These are phyloP conservation scores for Scomberomorus guttatus DNA, from an alignment of 2,797 vertebrate genomes.

Conservation along the genomic window DNA sequence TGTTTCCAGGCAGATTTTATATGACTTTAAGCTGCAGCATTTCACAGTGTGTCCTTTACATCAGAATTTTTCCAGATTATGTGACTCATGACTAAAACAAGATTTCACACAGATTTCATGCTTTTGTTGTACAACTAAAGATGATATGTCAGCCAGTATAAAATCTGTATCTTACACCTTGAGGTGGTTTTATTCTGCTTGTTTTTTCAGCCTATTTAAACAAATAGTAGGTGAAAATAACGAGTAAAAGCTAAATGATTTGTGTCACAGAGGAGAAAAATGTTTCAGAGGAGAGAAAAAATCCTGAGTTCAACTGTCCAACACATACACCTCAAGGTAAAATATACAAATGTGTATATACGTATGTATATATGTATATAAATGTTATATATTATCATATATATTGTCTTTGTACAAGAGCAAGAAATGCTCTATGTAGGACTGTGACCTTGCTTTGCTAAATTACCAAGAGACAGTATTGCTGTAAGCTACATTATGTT, in stretches of 20 bases:
- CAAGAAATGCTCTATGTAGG: not conserved
- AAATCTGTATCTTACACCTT: slow-evolving; percentile 16
- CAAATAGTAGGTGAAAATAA: slow-evolving; percentile 4
- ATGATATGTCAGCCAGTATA: not conserved
- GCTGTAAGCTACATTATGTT: slow-evolving; percentile 13
- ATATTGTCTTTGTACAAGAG: slow-evolving; percentile 14
- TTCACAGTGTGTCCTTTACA: not conserved
- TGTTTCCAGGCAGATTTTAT: slow-evolving; percentile 19
- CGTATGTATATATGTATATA: not conserved
- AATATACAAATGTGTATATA: slow-evolving; percentile 2
- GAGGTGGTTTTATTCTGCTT: not conserved
- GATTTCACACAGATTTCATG: slow-evolving; percentile 35
- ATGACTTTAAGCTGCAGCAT: slow-evolving; percentile 17
- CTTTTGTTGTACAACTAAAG: slow-evolving; percentile 16
- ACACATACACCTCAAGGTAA: slow-evolving; percentile 20
- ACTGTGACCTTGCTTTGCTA: slow-evolving; percentile 3
- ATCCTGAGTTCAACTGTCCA: not conserved
- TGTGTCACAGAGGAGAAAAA: not conserved
- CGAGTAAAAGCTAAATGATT: slow-evolving; percentile 9
- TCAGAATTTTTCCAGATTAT: slow-evolving; percentile 18
- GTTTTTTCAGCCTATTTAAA: slow-evolving; percentile 11
- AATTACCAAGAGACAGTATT: slow-evolving; percentile 1
- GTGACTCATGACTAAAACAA: slow-evolving; percentile 25
- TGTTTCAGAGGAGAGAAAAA: not conserved
- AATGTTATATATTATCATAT: not conserved